Evolutionary conservation across 2,113 vertebrate species (phyloP).

Genomic region (Sclerurus mexicanus): DNA sequence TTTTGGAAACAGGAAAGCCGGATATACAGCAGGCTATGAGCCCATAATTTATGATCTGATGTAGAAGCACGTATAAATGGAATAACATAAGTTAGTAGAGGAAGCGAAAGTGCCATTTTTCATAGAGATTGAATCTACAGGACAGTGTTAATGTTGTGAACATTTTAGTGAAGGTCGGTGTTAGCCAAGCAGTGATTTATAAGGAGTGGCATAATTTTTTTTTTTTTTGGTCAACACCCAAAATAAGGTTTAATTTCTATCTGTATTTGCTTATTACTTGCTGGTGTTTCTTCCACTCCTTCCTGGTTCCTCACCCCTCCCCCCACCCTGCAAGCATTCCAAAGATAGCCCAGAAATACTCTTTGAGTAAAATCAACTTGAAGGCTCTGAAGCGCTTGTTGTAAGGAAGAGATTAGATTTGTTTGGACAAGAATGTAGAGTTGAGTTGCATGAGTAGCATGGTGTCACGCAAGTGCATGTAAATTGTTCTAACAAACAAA

Average conservation of each 20-base stretch:
- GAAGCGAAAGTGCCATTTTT: neutral
- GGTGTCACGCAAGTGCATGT: constrained; percentile 27
- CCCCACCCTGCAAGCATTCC: neutral
- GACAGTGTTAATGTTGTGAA: neutral
- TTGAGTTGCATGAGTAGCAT: neutral
- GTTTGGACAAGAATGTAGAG: constrained; percentile 41
- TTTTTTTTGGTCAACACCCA: neutral
- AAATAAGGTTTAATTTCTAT: neutral
- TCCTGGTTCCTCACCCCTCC: neutral
- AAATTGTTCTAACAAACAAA: constrained; percentile 27
- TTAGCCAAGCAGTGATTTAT: neutral
- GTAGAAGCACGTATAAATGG: neutral
- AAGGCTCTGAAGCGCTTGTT: constrained; percentile 1
- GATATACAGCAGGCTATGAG: neutral
- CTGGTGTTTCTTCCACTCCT: neutral
- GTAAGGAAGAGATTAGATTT: constrained; percentile 58
- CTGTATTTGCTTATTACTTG: neutral
- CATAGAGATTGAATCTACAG: neutral
- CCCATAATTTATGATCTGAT: neutral
- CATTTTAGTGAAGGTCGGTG: neutral
- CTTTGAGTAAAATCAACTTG: constrained; percentile 52
- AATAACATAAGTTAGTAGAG: neutral
- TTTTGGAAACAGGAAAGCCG: neutral
- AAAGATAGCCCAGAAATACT: constrained; percentile 44
- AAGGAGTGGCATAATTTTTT: neutral